phyloP scores from a whole-genome alignment of 2,888 invertebrate species.

The Xanthia togata region DNA sequence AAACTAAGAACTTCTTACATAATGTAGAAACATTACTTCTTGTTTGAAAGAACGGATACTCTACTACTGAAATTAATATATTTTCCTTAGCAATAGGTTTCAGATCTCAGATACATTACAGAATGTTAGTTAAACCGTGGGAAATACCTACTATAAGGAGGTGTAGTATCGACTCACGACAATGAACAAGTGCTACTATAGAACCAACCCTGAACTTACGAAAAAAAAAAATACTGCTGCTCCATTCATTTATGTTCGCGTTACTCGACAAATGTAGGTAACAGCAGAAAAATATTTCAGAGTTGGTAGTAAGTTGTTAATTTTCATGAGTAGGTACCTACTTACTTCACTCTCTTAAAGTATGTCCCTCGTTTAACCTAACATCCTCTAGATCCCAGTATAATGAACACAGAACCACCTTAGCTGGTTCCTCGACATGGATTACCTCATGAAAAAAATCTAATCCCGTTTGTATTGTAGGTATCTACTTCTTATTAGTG shows the following conservation, averaged over 20 bases:
- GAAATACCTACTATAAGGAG: too few species aligned
- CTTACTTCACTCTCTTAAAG: not conserved
- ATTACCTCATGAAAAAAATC: not conserved
- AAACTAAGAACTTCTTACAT: conserved; percentile 11
- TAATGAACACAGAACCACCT: too few species aligned
- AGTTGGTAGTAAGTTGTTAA: not conserved
- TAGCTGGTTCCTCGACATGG: not conserved
- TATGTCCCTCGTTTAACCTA: too few species aligned
- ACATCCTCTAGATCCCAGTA: too few species aligned
- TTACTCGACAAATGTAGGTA: too few species aligned
- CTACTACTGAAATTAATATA: not conserved
- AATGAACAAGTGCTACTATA: not conserved
- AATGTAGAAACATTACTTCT: not conserved
- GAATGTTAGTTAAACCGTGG: too few species aligned
- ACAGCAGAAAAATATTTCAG: not conserved
- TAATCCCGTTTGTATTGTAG: too few species aligned
- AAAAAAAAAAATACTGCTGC: too few species aligned
- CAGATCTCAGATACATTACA: too few species aligned
- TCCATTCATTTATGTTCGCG: too few species aligned
- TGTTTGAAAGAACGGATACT: not conserved
- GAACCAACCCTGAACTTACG: too few species aligned
- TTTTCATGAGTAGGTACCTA: too few species aligned
- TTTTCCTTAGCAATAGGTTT: not conserved
- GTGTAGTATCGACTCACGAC: not conserved
- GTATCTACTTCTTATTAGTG: not conserved